Evolutionary conservation across 1,140 invertebrate genomes (phyloP).

Genomic region (Orius insidiosus): DNA sequence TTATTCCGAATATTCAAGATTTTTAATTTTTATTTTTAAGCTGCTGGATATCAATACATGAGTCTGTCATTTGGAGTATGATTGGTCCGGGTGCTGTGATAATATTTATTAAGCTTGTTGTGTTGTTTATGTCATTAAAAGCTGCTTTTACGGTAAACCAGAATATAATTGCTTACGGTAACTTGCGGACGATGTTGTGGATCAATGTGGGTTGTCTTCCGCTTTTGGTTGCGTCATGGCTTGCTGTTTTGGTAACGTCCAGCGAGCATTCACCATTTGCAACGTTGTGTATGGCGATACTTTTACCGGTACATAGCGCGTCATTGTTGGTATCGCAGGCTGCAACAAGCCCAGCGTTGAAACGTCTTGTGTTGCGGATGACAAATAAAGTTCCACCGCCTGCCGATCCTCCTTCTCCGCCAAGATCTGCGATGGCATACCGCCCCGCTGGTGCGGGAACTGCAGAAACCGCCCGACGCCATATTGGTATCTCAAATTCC

Average conservation of each 20-base stretch:
- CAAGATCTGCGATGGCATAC: slow-evolving; percentile 70
- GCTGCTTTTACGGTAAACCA: slow-evolving; percentile 83
- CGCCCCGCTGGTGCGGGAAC: slow-evolving; percentile 34
- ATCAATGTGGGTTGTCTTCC: slow-evolving; percentile 61
- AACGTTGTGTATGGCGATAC: slow-evolving; percentile 44
- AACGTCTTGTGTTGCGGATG: slow-evolving; percentile 43
- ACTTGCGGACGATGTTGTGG: slow-evolving; percentile 72
- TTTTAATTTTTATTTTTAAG: slow-evolving; percentile 32
- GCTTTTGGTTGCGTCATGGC: slow-evolving; percentile 60
- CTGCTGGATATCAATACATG: slow-evolving; percentile 88
- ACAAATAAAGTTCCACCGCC: slow-evolving; percentile 33
- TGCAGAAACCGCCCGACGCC: slow-evolving; percentile 33
- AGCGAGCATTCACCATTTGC: slow-evolving; percentile 50
- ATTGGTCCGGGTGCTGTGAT: slow-evolving; percentile 67
- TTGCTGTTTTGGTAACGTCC: slow-evolving; percentile 59
- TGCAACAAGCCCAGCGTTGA: slow-evolving; percentile 38
- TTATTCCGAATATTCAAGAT: slow-evolving; percentile 13
- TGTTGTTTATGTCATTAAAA: slow-evolving; percentile 66
- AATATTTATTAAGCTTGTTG: slow-evolving; percentile 57
- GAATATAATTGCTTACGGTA: slow-evolving; percentile 76
- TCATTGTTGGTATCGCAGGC: slow-evolving; percentile 39
- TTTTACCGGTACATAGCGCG: slow-evolving; percentile 51
- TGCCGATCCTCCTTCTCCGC: slow-evolving; percentile 6
- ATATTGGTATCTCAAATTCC: slow-evolving; percentile 87
- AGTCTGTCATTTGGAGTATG: slow-evolving; percentile 78